Base-by-base conservation (phyloP, 1,140 invertebrate species). In the Schlechtendalia chinensis region DNA sequence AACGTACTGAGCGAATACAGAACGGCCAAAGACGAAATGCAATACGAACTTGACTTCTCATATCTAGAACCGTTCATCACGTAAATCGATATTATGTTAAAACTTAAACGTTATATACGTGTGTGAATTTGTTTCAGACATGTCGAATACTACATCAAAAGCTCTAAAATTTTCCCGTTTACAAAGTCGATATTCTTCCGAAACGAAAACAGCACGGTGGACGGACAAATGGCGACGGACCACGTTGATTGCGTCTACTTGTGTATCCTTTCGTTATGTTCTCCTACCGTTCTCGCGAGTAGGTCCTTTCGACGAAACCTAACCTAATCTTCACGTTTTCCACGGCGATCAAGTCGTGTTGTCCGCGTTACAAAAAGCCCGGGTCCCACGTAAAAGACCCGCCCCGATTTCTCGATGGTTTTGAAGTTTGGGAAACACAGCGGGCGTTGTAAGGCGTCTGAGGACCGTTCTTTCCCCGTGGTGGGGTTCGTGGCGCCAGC, bases 31-130 rank as follows among this genome's bases (percentile, higher is more conserved):
- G 3, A 79, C 10, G 17, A 59, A 11, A 14, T 5, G 11, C 39
- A 59, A 17, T 61, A 61, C 39, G 75, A 79, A 19, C 56, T 79
- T 8, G 75, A 79, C 24, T 79, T 79, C 24, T n/a, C 8, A 1
- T 79, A 79, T 16, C 8, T 79, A 50, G 45, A 79, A 79, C 75
- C 56, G 24, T 79, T 79, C 61, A 17, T 19, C 45, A 27, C 24
- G 75, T 79, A 79, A 8, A 53, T 27, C 5, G 24, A 5, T 29
- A 17, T 0, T 54, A 1, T 54, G n/a, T n/a, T n/a, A n/a, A n/a
- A n/a, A n/a, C n/a, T n/a, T n/a, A n/a, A n/a, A n/a, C n/a, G n/a
- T n/a, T n/a, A n/a, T n/a, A n/a, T n/a, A n/a, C n/a, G n/a, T n/a
- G n/a, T n/a, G 1, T 72, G 14, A 50, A 50, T 11, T 4, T 71